Conservation (phyloP, 2,113 vertebrate genomes). For the Murina feae region DNA sequence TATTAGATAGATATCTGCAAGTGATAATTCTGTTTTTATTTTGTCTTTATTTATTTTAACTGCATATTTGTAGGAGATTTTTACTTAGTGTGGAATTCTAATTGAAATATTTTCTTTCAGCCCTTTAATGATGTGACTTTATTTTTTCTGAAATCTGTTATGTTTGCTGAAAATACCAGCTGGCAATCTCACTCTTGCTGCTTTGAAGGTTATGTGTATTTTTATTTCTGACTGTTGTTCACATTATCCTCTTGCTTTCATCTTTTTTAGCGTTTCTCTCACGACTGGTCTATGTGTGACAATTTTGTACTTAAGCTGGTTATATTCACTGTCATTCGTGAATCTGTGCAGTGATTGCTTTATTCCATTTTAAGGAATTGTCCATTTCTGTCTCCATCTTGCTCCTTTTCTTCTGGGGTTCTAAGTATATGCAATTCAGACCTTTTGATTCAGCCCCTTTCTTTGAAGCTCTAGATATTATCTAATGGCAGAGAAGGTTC, state of each 20-base stretch:
- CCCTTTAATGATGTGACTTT: background rate
- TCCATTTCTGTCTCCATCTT: background rate
- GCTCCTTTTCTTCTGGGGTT: background rate
- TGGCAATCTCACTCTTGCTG: background rate
- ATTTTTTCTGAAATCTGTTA: background rate
- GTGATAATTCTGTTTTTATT: background rate
- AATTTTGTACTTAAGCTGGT: background rate
- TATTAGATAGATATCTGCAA: no score
- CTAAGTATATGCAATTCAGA: background rate
- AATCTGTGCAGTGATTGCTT: background rate
- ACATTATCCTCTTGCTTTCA: background rate
- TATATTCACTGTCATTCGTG: background rate
- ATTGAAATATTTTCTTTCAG: background rate
- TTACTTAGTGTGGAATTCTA: background rate
- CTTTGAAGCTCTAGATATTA: background rate
- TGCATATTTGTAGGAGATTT: background rate
- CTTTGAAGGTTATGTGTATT: background rate
- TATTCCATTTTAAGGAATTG: background rate
- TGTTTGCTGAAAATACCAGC: background rate
- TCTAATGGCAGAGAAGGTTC: background rate
- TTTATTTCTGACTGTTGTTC: background rate
- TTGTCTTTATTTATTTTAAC: background rate
- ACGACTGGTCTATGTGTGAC: background rate
- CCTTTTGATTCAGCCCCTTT: no score
- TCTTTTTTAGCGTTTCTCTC: background rate